Conservation (phyloP, 2,888 invertebrate species). For the Eledone cirrhosa region DNA sequence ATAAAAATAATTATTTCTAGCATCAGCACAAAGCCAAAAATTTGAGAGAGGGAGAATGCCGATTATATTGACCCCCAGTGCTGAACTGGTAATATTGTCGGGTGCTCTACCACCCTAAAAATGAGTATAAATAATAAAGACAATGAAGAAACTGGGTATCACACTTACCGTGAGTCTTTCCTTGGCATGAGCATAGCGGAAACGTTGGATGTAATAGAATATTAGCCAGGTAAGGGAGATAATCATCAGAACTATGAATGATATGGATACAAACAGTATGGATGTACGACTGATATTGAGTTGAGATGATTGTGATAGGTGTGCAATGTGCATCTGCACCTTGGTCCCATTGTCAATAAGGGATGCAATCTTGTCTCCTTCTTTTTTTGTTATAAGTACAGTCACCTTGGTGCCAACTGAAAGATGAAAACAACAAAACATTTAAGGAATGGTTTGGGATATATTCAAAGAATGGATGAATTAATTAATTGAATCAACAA, state of each 20-base stretch:
- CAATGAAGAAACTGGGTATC: not conserved
- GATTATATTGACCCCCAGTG: no score
- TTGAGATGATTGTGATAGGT: conserved; percentile 67
- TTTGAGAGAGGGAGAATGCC: no score
- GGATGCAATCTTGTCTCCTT: conserved; percentile 78
- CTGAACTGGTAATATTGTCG: no score
- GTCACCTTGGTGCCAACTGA: conserved; percentile 79
- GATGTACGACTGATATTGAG: conserved; percentile 76
- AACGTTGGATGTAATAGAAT: conserved; percentile 94
- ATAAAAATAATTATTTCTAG: no score
- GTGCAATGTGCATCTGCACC: conserved; percentile 78
- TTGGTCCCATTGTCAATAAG: conserved; percentile 76
- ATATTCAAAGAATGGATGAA: not conserved
- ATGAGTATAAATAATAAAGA: not conserved
- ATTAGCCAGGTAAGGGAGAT: conserved; percentile 94
- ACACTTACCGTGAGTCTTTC: conserved; percentile 84
- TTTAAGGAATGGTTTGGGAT: not conserved
- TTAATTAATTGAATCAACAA: not conserved
- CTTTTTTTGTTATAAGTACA: conserved; percentile 82
- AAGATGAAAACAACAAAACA: conserved; percentile 42
- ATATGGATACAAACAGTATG: conserved; percentile 92
- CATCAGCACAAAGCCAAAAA: no score
- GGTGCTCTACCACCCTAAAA: no score
- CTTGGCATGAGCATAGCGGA: conserved; percentile 93
- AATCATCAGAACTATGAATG: conserved; percentile 93